A percentile compares a stretch with the other conserved stretches of the same genome.
These are phyloP conservation scores for Phoxinus phoxinus DNA, from an alignment of 2,113 vertebrate species.

Conservation along the genomic window DNA sequence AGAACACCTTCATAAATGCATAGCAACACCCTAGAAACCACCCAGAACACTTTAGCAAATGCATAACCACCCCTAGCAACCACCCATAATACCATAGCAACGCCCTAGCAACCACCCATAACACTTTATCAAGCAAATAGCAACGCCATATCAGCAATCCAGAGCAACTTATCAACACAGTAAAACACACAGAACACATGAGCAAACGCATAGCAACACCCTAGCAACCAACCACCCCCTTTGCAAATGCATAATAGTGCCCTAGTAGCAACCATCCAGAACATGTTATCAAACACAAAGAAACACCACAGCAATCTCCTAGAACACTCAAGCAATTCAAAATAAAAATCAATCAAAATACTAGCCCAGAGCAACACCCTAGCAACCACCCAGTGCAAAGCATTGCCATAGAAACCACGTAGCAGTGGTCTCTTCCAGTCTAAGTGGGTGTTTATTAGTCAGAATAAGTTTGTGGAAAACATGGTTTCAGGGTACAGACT, in stretches of 20 bases:
- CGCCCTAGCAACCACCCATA: not conserved
- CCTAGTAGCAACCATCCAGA: not conserved
- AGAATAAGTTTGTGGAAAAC: too few species aligned
- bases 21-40: too few species aligned
- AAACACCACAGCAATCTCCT: not conserved
- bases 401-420: too few species aligned
- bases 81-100: not conserved
- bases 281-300: not conserved
- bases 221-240: not conserved
- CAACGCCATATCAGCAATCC: not conserved
- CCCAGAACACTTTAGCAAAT: not conserved
- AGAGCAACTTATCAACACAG: not conserved
- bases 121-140: not conserved
- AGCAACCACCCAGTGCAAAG: not conserved
- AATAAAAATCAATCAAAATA: not conserved
- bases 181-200: not conserved
- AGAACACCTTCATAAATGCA: not conserved
- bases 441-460: too few species aligned
- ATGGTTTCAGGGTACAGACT: not conserved
- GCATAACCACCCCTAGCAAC: not conserved
- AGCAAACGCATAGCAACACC: not conserved
- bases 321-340: not conserved
- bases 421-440: too few species aligned
- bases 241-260: too few species aligned
- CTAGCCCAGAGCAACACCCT: not conserved